Base-by-base conservation (phyloP, 2,113 vertebrate species). In the Vireo altiloquus region DNA sequence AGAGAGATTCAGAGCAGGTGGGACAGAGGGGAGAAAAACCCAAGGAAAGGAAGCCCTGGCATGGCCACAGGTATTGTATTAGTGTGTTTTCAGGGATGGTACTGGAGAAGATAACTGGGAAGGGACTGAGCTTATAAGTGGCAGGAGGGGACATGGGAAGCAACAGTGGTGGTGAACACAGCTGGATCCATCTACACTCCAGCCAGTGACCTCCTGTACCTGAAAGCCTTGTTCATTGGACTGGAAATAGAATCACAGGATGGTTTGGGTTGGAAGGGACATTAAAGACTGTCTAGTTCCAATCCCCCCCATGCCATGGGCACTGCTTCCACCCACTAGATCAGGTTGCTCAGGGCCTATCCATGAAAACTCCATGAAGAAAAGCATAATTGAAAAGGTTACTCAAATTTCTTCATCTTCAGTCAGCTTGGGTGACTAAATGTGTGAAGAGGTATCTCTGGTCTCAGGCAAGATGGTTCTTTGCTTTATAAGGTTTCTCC, bases 171-270 rank as follows among this genome's bases (percentile, higher is more conserved):
- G 69, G 5, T 60, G 57, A 66, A 19, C 17, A 35, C 81, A 84
- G 3, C 60, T 65, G 52, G 23, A 30, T 70, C 9, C 56, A 40
- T 64, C 39, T 54, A 3, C 40, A 42, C 23, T 18, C 9, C 31
- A 57, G 4, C 25, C 1, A 0, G 0, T 47, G n/a, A 52, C 27
- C 31, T 80, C 44, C 15, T 0, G 3, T n/a, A 11, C 24, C 18
- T 78, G 28, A 65, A 30, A n/a, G 16, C 28, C n/a, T 84, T 81
- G n/a, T 60, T 57, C 16, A 9, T 1, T 40, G 56, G 57, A 8
- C 40, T 74, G 66, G 44, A 84, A 35, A 31, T 6, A 15, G 65
- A 63, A 31, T 31, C 22, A 56, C 21, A 56, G 35, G 15, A 15
- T 64, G 11, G 31, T 56, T 64, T 49, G 42, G 21, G 18, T 80